Percentiles rank a stretch among this genome's conserved stretches.
These are phyloP conservation scores for Drosophila mayaguana DNA, from an alignment of 2,888 invertebrate species.

Conservation along the genomic window DNA sequence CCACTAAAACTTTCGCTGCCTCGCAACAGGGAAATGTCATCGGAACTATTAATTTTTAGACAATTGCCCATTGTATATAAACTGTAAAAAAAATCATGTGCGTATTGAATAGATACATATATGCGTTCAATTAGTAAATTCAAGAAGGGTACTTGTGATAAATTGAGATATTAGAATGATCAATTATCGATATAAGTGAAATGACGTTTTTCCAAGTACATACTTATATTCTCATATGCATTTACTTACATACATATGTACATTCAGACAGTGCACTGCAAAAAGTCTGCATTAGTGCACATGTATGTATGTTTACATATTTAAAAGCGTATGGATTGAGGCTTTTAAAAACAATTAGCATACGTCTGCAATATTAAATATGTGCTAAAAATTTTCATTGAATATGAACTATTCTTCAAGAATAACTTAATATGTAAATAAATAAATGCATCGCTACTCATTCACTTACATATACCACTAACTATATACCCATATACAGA, in stretches of 20 bases:
- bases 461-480: not conserved
- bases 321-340: not conserved
- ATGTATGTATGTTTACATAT: not conserved
- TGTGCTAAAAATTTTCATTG: too few relatives aligned
- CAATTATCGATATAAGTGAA: not conserved
- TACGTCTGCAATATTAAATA: not conserved
- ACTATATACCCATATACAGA: conserved; percentile 1
- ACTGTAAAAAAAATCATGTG: not conserved
- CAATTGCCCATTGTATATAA: conserved; percentile 89
- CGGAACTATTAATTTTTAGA: conserved; percentile 88
- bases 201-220: not conserved
- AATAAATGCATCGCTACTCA: conserved; percentile 1
- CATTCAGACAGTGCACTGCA: not conserved
- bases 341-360: not conserved
- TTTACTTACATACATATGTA: not conserved
- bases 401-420: not conserved
- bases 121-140: not conserved
- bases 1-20: conserved; percentile 86
- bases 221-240: too few relatives aligned
- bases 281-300: not conserved
- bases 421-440: conserved; percentile 15
- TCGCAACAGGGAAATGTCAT: conserved; percentile 88
- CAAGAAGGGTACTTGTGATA: not conserved
- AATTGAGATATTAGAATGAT: not conserved
- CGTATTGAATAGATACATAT: too few relatives aligned